Base-by-base conservation (phyloP, 2,888 invertebrate genomes). In the Crepidodera aurea region DNA sequence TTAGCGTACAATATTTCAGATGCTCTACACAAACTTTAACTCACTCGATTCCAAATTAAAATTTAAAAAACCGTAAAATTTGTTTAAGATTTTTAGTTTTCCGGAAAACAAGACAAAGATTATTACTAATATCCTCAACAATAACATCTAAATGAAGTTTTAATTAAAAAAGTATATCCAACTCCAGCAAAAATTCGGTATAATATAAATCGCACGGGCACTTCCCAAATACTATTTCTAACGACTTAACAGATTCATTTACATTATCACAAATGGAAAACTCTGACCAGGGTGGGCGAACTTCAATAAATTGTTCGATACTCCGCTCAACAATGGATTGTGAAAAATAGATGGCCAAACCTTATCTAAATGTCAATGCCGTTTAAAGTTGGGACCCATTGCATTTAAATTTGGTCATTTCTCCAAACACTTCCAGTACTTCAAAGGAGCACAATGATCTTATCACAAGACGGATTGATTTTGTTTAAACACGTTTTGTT, bases 331-430 rank as follows among this genome's bases (percentile, higher is more conserved):
- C 78, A 78, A 78, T 64, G 75, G 12, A 69, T 58, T 65, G 51
- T 64, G 70, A 66, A 74, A 75, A 77, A 80, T 79, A 74, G 80
- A 80, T 80, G 78, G 79, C 77, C 79, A 71, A 78, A 78, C 79
- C 81, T 81, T 81, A 81, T 81, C 81, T 81, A 80, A 80, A 81
- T 79, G 78, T 73, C 77, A 80, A 81, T 78, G 78, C 74, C 77
- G 74, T 80, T 80, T 80, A 80, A 81, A 80, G 69, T 75, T 46
- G 72, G 69, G 72, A 75, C 73, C 75, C 78, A 78, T 81, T 81
- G 81, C 81, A 81, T 81, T 68, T 68, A 67, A 69, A 66, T 63
- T 62, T 73, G 78, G 77, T 78, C 78, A 76, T 76, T 75, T 71
- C 51, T 55, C 29, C 27, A 10, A 37, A 34, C 64, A 58, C 59